Evolutionary conservation across 2,113 vertebrate genomes (phyloP), one percentile per base, ranked within the genome.

Genomic region (Hemiprocne comata): DNA sequence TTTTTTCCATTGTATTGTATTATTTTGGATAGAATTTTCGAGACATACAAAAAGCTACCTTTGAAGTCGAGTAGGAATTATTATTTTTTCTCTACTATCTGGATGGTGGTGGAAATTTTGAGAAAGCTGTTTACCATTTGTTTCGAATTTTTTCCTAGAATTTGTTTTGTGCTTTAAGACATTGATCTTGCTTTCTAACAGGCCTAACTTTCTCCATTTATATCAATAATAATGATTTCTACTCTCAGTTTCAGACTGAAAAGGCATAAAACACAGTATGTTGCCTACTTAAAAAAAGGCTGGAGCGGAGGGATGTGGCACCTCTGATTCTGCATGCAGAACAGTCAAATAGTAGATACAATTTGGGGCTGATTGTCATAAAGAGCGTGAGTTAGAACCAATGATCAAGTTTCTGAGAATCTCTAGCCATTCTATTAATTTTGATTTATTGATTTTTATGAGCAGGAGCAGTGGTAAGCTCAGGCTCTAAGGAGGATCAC

Each of bases 361-460:
- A 13, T 85, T 80, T 67, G 48, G 29, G 55, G 15, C 64, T 91
- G 51, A 90, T 94, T 90, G 74, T 77, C 75, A 9, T 88, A 79
- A 64, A 18, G 9, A 87, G 25, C 40, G 17, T 20, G 87, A 87
- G 25, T 84, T 79, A 50, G 72, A 90, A 77, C 19, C 1, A 0
- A 33, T 82, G 85, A 80, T 90, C 51, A 64, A 13, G 89, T 74
- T 94, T 66, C 64, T 71, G 72, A 73, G 75, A 58, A 86, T 76
- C 42, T 31, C 61, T 62, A 76, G 91, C 64, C 65, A 77, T 96
- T 48, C 67, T 75, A 93, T 92, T 96, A 90, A 80, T 94, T 93
- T 84, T 91, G 77, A 95, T 89, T 72, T 94, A 91, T 87, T 85
- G 91, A 58, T 77, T 79, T 92, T 90, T 94, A 77, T 53, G 89